These are phyloP conservation scores for Pristionchus entomophagus DNA, from an alignment of 2,888 invertebrate species.

Conservation along the genomic window DNA sequence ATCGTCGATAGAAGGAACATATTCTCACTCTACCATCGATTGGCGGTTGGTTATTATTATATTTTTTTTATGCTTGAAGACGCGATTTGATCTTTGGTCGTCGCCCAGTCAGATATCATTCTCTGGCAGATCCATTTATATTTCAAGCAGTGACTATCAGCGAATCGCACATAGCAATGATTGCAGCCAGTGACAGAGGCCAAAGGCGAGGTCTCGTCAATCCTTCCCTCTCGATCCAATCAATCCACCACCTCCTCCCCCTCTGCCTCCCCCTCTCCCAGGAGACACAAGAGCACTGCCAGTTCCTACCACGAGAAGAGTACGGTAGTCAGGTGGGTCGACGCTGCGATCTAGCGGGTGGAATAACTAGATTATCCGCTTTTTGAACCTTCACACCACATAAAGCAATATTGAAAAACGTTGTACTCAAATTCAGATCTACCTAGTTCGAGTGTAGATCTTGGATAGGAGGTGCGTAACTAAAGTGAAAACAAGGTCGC, in stretches of 20 bases:
- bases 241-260: not conserved
- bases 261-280: not conserved
- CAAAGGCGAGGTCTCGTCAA: conserved; percentile 1
- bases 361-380: not conserved
- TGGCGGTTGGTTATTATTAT: conserved; percentile 50
- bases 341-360: not conserved
- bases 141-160: too few species aligned
- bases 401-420: too few species aligned
- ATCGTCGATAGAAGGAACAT: conserved; percentile 72
- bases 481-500: too few species aligned
- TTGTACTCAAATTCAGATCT: too few species aligned
- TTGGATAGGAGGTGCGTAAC: too few species aligned
- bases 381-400: too few species aligned
- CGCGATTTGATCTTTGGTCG: too few species aligned
- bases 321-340: not conserved
- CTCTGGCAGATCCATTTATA: too few species aligned
- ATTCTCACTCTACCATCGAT: conserved; percentile 69
- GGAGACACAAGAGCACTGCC: not conserved
- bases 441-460: too few species aligned
- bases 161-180: conserved; percentile 50
- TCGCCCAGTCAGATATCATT: too few species aligned
- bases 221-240: conserved; percentile 2
- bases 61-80: not conserved
- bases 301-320: not conserved
- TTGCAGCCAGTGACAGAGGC: conserved; percentile 44